phyloP scores from a whole-genome alignment of 2,888 invertebrate species.

The Eugnorisma glareosa region DNA sequence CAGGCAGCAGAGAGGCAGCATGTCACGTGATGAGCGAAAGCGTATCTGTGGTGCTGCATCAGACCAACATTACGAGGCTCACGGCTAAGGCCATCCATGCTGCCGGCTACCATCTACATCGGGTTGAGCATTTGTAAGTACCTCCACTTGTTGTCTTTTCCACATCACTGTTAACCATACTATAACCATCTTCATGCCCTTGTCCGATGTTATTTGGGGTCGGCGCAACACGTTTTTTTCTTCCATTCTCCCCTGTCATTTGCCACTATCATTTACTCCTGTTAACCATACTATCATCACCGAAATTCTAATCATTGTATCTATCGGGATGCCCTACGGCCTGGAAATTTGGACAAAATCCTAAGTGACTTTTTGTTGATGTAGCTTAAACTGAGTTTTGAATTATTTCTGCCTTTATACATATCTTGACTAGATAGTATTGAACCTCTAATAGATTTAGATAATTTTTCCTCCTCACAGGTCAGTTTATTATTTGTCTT shows the following conservation, averaged over 20 bases:
- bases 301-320: neutral
- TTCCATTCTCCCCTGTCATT: too few species aligned
- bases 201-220: too few species aligned
- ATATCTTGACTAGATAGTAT: neutral
- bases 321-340: neutral
- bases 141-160: neutral
- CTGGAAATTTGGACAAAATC: neutral
- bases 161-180: neutral
- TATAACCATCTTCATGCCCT: too few species aligned
- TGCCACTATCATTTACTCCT: neutral
- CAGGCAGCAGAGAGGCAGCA: conserved; percentile 69
- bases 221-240: too few species aligned
- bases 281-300: neutral
- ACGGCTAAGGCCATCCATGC: conserved; percentile 80
- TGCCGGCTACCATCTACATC: conserved; percentile 82
- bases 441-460: neutral
- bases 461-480: too few species aligned
- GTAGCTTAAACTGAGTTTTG: neutral
- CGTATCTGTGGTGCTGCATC: conserved; percentile 79
- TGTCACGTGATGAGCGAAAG: conserved; percentile 70
- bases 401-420: neutral
- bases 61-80: conserved; percentile 84
- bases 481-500: neutral
- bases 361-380: neutral
- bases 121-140: conserved; percentile 85